Percentiles rank a stretch among this genome's conserved stretches.
Conservation (phyloP, 92 coral and sea anemone genomes). For the Palythoa grandis region DNA sequence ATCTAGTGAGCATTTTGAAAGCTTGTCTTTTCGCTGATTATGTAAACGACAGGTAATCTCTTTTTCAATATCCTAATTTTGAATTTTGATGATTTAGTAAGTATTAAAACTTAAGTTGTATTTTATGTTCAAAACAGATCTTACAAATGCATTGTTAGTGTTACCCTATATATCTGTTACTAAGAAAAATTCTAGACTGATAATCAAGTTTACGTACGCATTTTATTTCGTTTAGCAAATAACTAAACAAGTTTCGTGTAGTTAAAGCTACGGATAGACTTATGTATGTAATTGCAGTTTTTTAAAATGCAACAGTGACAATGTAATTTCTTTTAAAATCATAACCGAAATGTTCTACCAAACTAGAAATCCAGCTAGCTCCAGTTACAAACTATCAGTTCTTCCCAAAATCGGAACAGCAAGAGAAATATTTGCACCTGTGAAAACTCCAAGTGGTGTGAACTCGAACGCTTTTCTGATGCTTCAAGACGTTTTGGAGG, state of each 20-base stretch:
- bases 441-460: neutral
- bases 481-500: conserved; percentile 70
- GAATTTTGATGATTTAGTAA: neutral
- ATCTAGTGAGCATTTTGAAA: neutral
- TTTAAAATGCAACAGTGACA: too few relatives aligned
- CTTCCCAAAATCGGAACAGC: conserved; percentile 15
- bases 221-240: too few relatives aligned
- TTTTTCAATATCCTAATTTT: neutral
- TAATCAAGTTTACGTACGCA: too few relatives aligned
- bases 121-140: too few relatives aligned
- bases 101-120: too few relatives aligned
- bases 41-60: neutral
- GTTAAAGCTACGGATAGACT: too few relatives aligned
- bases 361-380: neutral
- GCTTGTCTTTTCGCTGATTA: neutral
- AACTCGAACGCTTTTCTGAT: neutral
- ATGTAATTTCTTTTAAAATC: neutral
- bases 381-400: neutral
- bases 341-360: neutral
- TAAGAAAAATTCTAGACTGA: too few relatives aligned
- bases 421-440: neutral
- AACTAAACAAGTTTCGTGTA: too few relatives aligned
- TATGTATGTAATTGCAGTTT: too few relatives aligned
- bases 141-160: too few relatives aligned
- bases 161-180: too few relatives aligned